phyloP scores from a whole-genome alignment of 2,113 vertebrate species.

The Synchiropus splendidus region DNA sequence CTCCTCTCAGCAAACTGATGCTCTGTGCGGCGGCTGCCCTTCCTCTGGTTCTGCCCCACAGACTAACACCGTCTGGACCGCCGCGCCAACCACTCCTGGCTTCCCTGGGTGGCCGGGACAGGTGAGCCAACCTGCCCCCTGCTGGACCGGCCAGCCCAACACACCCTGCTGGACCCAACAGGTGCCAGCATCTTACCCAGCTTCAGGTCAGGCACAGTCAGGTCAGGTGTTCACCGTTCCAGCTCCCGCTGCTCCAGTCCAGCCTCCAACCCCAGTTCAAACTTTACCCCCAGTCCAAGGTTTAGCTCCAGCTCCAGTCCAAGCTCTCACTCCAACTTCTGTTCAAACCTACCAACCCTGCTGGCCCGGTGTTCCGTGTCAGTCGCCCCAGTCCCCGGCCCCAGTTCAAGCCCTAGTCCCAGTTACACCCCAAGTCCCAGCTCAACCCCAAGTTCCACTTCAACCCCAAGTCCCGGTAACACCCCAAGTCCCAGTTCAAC shows the following conservation, averaged over 20 bases:
- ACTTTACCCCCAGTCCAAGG: conserved; percentile 21
- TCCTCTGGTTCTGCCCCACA: conserved; percentile 54
- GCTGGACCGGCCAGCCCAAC: conserved; percentile 58
- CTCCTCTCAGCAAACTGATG: conserved; percentile 39
- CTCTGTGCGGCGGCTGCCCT: conserved; percentile 58
- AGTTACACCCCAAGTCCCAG: conserved; percentile 6
- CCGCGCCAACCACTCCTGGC: conserved; percentile 20
- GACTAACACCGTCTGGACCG: conserved; percentile 47
- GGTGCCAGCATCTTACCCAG: conserved; percentile 17
- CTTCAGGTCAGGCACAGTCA: conserved; percentile 1
- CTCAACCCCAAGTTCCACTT: conserved; percentile 12
- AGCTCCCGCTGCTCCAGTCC: neutral
- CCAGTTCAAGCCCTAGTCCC: conserved; percentile 32
- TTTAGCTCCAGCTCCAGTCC: conserved; percentile 5
- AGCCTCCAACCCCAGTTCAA: neutral
- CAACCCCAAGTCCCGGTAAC: conserved; percentile 26
- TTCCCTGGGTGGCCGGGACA: conserved; percentile 49
- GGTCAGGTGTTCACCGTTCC: conserved; percentile 2
- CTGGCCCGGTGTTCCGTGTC: conserved; percentile 42
- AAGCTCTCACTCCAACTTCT: conserved; percentile 1
- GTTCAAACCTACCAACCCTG: conserved; percentile 40
- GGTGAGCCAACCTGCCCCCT: conserved; percentile 46
- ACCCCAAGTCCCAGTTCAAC: conserved; percentile 1
- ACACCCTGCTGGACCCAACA: conserved; percentile 47
- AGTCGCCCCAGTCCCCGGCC: conserved; percentile 18